Conservation (phyloP, 2,888 invertebrate genomes). For the Ephialtes manifestator region DNA sequence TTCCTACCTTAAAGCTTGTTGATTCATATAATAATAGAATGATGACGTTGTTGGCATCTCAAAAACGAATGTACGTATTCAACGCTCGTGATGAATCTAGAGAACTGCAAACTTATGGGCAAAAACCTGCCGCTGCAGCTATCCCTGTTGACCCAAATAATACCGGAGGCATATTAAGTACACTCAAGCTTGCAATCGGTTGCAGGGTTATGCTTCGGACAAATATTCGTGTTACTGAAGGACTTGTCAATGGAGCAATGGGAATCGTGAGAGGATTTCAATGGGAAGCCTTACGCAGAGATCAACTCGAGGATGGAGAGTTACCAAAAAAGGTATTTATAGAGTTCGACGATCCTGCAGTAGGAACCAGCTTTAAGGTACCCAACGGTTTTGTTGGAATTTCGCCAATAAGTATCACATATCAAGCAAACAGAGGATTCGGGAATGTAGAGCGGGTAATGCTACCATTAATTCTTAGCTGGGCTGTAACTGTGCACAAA, state of each 20-base stretch:
- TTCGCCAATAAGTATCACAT: constrained; percentile 14
- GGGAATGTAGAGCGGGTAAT: constrained; percentile 61
- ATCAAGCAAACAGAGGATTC: constrained; percentile 38
- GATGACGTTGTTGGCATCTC: constrained; percentile 22
- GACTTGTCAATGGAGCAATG: constrained; percentile 57
- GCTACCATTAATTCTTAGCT: constrained; percentile 58
- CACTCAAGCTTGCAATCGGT: constrained; percentile 44
- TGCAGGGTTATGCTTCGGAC: constrained; percentile 76
- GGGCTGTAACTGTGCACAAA: constrained; percentile 64
- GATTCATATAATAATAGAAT: constrained; percentile 73
- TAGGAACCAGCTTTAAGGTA: constrained; percentile 27
- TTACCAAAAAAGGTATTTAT: constrained; percentile 48
- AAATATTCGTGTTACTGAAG: constrained; percentile 71
- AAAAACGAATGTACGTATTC: constrained; percentile 47
- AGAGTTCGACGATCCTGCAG: constrained; percentile 24
- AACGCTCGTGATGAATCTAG: constrained; percentile 73
- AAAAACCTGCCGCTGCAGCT: constrained; percentile 58
- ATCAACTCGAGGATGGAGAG: constrained; percentile 55
- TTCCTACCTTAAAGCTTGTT: constrained; percentile 74
- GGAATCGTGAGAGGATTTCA: constrained; percentile 36
- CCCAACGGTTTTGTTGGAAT: constrained; percentile 23
- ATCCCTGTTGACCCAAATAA: constrained; percentile 62
- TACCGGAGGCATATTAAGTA: constrained; percentile 33
- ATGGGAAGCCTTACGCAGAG: constrained; percentile 52
- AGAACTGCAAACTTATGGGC: constrained; percentile 75